These are phyloP conservation scores for Cosmia trapezina DNA, from an alignment of 2,888 invertebrate species.

Conservation along the genomic window DNA sequence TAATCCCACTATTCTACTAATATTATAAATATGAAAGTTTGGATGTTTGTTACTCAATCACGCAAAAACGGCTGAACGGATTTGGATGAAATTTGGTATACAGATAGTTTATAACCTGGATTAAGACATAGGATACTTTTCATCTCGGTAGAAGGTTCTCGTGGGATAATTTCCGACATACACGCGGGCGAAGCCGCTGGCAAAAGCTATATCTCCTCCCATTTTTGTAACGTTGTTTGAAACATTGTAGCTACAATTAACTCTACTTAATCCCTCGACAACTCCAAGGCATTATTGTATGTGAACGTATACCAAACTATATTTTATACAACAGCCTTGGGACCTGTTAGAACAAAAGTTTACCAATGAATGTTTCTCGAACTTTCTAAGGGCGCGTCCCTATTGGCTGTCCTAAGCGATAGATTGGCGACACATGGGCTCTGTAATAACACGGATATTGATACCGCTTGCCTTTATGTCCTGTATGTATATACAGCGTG, in stretches of 20 bases:
- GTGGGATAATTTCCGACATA: too few relatives aligned
- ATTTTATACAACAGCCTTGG: slow-evolving; percentile 23
- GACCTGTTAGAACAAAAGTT: slow-evolving; percentile 42
- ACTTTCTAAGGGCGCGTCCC: slow-evolving; percentile 30
- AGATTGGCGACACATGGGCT: slow-evolving; percentile 46
- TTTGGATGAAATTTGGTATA: too few relatives aligned
- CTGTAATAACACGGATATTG: slow-evolving; percentile 49
- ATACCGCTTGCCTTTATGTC: slow-evolving; percentile 20
- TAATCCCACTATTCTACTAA: too few relatives aligned
- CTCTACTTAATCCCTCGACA: background rate
- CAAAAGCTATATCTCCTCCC: too few relatives aligned
- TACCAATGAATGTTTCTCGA: slow-evolving; percentile 43
- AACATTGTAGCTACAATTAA: background rate
- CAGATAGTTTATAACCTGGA: too few relatives aligned
- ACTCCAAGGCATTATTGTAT: slow-evolving; percentile 14
- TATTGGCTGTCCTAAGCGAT: slow-evolving; percentile 37
- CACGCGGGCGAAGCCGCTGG: too few relatives aligned
- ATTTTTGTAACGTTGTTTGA: background rate
- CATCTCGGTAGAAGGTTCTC: too few relatives aligned
- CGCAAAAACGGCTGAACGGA: too few relatives aligned
- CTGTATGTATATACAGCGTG: background rate
- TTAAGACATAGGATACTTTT: too few relatives aligned
- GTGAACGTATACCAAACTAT: slow-evolving; percentile 5
- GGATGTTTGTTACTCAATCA: too few relatives aligned
- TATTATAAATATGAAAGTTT: too few relatives aligned